Evolutionary conservation across 1,140 invertebrate genomes (phyloP), one percentile per base, ranked within the genome.

Genomic region (Drusus annulatus): DNA sequence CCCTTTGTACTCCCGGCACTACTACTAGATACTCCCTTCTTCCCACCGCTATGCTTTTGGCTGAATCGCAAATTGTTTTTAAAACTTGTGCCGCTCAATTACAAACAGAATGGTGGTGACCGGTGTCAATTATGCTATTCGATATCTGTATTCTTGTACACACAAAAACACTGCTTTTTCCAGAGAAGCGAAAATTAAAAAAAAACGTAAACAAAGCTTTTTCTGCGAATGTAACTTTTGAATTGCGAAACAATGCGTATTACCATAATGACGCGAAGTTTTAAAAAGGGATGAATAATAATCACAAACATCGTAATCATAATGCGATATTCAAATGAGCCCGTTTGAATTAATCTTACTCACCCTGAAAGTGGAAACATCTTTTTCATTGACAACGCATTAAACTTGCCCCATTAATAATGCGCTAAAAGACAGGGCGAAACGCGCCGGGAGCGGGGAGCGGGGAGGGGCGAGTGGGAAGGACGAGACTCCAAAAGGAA

Each of bases 1-100:
- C 31, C 50, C 31, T 36, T 7, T 36, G 6, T 7, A 36, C 31
- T 7, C 31, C 31, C 8, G 31, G 3, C 13, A 45, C 36, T 45
- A 45, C 36, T 13, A 13, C 36, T 45, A 45, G 36, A 45, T 45
- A 45, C 36, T 45, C 36, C 36, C 36, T 45, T 45, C 36, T 45
- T 45, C 36, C 36, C 36, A 13, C 13, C 23, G 15, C 78, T 81
- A 81, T 78, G 73, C 79, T 80, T 80, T 80, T 80, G 80, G 80
- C 80, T 78, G 80, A 81, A 81, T 76, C 80, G 80, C 80, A 81
- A 81, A 81, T 78, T 81, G 80, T 75, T 78, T 81, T 80, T 81
- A 73, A 81, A 81, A 76, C 54, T 73, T 81, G 74, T 63, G 65
- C 63, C 62, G 77, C 78, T 28, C 56, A 50, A 52, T 79, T 79